Evolutionary conservation across 2,113 vertebrate genomes (phyloP).

Genomic region (Chlorodrepanis virens): DNA sequence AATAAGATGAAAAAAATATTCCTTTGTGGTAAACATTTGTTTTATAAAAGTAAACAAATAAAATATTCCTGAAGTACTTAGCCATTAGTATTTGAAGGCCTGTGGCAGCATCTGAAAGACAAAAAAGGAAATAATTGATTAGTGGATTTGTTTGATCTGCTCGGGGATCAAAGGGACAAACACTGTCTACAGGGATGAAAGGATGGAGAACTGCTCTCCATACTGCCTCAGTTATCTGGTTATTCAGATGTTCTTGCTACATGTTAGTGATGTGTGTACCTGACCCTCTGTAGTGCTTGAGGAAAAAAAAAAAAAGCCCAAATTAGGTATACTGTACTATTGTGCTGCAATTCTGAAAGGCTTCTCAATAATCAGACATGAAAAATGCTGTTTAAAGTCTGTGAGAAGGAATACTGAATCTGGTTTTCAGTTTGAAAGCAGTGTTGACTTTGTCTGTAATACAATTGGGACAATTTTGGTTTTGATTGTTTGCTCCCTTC

Average conservation of each 20-base stretch:
- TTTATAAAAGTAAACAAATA: constrained; percentile 51
- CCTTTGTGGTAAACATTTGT: constrained; percentile 30
- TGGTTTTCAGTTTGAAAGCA: background rate
- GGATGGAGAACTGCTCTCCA: constrained; percentile 30
- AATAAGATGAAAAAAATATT: background rate
- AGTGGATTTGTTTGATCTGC: constrained; percentile 64
- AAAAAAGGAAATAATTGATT: constrained; percentile 68
- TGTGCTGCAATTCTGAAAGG: background rate
- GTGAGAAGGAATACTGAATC: background rate
- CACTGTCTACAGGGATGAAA: constrained; percentile 64
- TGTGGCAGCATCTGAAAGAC: constrained; percentile 57
- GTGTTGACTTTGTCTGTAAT: background rate
- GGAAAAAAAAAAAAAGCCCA: background rate
- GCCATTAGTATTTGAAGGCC: constrained; percentile 48
- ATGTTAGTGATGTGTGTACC: background rate
- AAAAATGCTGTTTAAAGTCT: background rate
- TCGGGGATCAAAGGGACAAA: constrained; percentile 68
- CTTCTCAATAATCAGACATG: background rate
- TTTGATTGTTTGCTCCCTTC: background rate
- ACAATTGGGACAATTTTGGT: background rate
- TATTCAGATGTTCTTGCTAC: constrained; percentile 43
- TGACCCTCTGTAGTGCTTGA: constrained; percentile 5
- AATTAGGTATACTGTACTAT: background rate
- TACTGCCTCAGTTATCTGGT: constrained; percentile 45
- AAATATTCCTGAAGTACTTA: constrained; percentile 56